These are phyloP conservation scores for Pegea sp. DNA, from an alignment of 23 tunicate genomes.

Conservation along the genomic window DNA sequence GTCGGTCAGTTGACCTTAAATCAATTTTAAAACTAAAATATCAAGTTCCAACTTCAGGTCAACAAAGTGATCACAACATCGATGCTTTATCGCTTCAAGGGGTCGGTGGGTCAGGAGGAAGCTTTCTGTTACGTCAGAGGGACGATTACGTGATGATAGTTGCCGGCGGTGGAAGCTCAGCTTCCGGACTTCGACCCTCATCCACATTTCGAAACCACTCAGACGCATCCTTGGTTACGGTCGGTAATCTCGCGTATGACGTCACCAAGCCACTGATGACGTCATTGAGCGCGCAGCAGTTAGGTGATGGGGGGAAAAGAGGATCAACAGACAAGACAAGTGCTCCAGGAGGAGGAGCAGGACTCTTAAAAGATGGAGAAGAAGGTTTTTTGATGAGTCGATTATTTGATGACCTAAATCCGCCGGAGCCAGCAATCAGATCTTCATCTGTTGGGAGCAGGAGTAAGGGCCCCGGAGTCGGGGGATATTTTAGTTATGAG, in stretches of 20 bases:
- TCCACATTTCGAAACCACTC: conserved; percentile 10
- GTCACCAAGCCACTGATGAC: not conserved
- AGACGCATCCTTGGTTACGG: conserved; percentile 19
- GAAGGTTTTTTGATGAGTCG: not conserved
- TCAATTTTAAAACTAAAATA: no score
- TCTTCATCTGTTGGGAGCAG: conserved; percentile 5
- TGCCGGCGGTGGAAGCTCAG: conserved; percentile 83
- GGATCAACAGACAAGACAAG: conserved; percentile 1
- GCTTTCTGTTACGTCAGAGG: conserved; percentile 18
- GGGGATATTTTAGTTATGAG: conserved; percentile 41
- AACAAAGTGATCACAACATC: conserved; percentile 27
- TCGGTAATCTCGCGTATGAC: conserved; percentile 12
- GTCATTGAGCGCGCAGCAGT: conserved; percentile 10
- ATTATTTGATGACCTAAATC: conserved; percentile 5
- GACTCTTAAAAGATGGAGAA: conserved; percentile 31
- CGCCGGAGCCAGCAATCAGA: conserved; percentile 21
- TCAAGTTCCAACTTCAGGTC: no score
- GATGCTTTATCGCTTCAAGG: conserved; percentile 4
- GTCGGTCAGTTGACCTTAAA: conserved; percentile 24
- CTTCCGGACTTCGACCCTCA: conserved; percentile 22
- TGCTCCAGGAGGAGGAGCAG: conserved; percentile 80
- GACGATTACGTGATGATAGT: conserved; percentile 37
- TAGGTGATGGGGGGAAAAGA: conserved; percentile 32
- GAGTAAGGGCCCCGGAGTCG: conserved; percentile 34
- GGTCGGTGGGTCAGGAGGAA: conserved; percentile 82